These are phyloP conservation scores for Crotalus tigris DNA, from an alignment of 2,113 vertebrate genomes.

Conservation along the genomic window DNA sequence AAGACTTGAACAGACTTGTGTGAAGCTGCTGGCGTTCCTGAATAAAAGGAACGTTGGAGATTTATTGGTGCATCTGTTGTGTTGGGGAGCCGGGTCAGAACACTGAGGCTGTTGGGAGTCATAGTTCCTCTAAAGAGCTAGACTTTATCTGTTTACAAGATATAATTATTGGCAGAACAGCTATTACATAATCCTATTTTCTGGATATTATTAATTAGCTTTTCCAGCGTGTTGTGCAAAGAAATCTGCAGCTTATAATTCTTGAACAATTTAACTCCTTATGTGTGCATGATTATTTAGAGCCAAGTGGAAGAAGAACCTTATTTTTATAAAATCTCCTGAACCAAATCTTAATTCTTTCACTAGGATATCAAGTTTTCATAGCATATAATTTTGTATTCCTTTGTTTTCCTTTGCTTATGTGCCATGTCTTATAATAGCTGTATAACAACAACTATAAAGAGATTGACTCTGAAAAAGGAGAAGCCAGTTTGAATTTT, in stretches of 20 bases:
- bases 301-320: conserved; percentile 22
- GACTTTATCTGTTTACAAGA: not conserved
- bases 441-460: conserved; percentile 19
- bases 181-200: not conserved
- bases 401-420: conserved; percentile 5
- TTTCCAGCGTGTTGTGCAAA: not conserved
- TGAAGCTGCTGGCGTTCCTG: no score
- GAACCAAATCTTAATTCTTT: not conserved
- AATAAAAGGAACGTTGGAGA: no score
- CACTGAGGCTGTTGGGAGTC: not conserved
- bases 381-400: not conserved
- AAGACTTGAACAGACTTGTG: no score
- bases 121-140: not conserved
- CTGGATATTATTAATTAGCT: not conserved
- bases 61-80: no score
- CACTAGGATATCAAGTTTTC: not conserved
- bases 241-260: not conserved
- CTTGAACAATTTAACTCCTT: not conserved
- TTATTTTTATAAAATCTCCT: not conserved
- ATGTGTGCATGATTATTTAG: not conserved
- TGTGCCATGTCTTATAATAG: conserved; percentile 44
- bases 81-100: no score
- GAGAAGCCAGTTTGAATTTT: conserved; percentile 43
- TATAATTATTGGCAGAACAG: not conserved
- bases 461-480: conserved; percentile 57